Percentiles rank a stretch among this genome's conserved stretches.
These are phyloP conservation scores for Danio tinwini DNA, from an alignment of 2,797 vertebrate genomes.

Conservation along the genomic window DNA sequence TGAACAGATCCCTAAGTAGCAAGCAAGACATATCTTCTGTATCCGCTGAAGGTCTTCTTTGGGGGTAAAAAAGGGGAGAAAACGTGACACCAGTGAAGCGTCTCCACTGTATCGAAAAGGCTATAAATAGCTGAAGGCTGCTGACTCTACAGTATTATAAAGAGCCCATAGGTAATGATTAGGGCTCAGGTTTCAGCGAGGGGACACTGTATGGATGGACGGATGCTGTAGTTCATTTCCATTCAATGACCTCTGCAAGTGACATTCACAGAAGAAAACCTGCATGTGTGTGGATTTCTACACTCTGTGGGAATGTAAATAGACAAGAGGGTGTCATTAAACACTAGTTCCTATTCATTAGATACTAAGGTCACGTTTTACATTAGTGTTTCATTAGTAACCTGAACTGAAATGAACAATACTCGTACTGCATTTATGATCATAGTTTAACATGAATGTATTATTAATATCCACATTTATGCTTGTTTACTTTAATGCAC, in stretches of 20 bases:
- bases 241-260: constrained; percentile 35
- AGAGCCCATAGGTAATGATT: constrained; percentile 58
- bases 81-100: constrained; percentile 34
- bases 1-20: neutral
- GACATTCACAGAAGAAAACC: constrained; percentile 26
- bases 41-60: constrained; percentile 29
- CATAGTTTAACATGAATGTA: too few species aligned
- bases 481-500: too few species aligned
- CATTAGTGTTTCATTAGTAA: too few species aligned
- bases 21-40: neutral
- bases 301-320: neutral
- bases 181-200: constrained; percentile 49
- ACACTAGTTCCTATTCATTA: too few species aligned
- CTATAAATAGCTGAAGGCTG: constrained; percentile 60
- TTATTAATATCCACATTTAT: too few species aligned
- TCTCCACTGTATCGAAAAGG: constrained; percentile 50
- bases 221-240: constrained; percentile 39
- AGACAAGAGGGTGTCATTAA: too few species aligned
- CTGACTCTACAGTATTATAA: constrained; percentile 57
- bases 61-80: neutral
- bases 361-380: too few species aligned
- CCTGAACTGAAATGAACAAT: too few species aligned
- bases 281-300: neutral
- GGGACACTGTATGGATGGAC: constrained; percentile 23
- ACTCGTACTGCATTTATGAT: too few species aligned